phyloP scores from a whole-genome alignment of 2,797 vertebrate genomes.

The Pseudochirops cupreus region DNA sequence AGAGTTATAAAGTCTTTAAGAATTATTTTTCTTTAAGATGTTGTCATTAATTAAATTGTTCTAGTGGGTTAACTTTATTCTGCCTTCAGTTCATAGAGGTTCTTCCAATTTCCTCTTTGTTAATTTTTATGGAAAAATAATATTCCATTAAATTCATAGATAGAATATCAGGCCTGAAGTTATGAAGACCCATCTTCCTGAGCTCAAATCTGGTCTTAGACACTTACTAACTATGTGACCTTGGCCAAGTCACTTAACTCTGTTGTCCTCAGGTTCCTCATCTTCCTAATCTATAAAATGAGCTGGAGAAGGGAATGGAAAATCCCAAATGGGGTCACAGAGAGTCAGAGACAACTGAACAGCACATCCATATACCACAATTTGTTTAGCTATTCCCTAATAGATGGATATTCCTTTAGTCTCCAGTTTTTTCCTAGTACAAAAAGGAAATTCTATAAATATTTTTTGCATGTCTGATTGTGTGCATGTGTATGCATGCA shows the following conservation, averaged over 20 bases:
- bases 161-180: not conserved
- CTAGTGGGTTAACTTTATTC: not conserved
- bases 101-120: not conserved
- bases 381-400: not conserved
- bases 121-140: not conserved
- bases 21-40: not conserved
- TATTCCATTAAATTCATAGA: not conserved
- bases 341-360: not conserved
- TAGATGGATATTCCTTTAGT: not conserved
- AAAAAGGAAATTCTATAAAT: not conserved
- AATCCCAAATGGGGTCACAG: not conserved
- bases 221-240: not conserved
- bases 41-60: not conserved
- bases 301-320: not conserved
- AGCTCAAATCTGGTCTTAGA: not conserved
- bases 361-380: not conserved
- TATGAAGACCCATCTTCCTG: not conserved
- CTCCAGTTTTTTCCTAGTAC: not conserved
- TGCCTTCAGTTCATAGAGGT: not conserved
- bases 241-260: not conserved
- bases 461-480: not conserved
- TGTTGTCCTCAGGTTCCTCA: too few relatives aligned
- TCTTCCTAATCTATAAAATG: not conserved
- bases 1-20: not conserved
- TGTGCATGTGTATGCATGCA: not conserved